phyloP scores from a whole-genome alignment of 2,113 vertebrate species.

The Capra hircus region DNA sequence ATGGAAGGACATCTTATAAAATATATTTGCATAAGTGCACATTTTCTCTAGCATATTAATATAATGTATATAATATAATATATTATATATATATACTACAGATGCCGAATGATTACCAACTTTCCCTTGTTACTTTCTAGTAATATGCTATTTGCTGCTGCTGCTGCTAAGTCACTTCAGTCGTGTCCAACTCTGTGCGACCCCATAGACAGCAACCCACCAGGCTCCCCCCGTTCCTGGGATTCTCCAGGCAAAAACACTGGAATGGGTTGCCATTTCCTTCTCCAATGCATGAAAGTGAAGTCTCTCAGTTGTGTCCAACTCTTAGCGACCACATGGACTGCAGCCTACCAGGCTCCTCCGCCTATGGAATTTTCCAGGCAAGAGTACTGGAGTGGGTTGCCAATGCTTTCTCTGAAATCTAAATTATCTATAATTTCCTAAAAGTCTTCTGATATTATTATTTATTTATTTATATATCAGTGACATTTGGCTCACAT shows the following conservation, averaged over 20 bases:
- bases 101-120: not conserved
- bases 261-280: no score
- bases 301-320: rapidly evolving
- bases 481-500: not conserved
- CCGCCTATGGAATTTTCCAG: no score
- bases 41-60: not conserved
- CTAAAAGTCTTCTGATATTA: not conserved
- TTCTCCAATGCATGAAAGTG: no score
- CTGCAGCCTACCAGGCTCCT: no score
- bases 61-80: not conserved
- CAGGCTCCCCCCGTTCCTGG: no score
- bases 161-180: no score
- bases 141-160: no score
- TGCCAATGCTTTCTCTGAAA: not conserved
- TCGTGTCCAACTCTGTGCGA: no score
- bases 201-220: no score
- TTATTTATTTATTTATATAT: not conserved
- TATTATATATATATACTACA: not conserved
- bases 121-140: not conserved
- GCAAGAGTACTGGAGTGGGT: no score
- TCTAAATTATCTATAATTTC: not conserved
- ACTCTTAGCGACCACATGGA: no score
- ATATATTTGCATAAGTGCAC: not conserved
- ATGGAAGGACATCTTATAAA: not conserved
- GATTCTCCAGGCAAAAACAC: no score